Percentiles rank a stretch among this genome's conserved stretches.
Evolutionary conservation across 2,113 vertebrate genomes (phyloP).

Genomic region (Amphiprion ocellaris): DNA sequence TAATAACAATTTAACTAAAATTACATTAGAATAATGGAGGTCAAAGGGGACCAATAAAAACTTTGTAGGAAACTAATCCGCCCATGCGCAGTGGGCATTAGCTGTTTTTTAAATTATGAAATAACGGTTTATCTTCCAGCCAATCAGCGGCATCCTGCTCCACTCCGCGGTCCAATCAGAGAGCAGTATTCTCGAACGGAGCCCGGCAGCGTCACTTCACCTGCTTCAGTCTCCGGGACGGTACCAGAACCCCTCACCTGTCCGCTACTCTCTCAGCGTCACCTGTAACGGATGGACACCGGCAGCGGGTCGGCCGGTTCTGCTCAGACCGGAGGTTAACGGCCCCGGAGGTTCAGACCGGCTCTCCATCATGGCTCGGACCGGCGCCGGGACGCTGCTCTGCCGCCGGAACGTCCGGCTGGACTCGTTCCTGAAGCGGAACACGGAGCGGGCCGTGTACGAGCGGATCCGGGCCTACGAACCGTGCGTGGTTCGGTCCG

Average conservation of each 20-base stretch:
- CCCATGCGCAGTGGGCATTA: neutral
- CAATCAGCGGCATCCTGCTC: conserved; percentile 42
- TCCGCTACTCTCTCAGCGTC: neutral
- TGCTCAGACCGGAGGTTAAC: neutral
- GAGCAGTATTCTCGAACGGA: neutral
- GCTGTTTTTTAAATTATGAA: neutral
- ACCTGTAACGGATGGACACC: neutral
- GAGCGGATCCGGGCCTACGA: conserved; percentile 84
- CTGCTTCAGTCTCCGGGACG: neutral
- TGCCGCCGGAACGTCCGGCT: conserved; percentile 77
- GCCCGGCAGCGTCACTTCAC: neutral
- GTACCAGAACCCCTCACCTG: no score
- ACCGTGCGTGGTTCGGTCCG: conserved; percentile 84
- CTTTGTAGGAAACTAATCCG: neutral
- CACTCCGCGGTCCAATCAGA: conserved; percentile 56
- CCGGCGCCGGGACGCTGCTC: conserved; percentile 24
- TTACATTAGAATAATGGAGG: no score
- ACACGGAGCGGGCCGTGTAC: conserved; percentile 77
- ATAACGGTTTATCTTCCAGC: neutral
- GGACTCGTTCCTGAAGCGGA: conserved; percentile 86
- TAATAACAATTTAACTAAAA: no score
- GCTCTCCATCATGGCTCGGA: conserved; percentile 70
- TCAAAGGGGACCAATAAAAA: no score
- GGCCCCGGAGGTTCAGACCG: neutral
- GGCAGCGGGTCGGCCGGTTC: neutral